These are phyloP conservation scores for Rachycentron canadum DNA, from an alignment of 2,797 vertebrate species.

Conservation along the genomic window DNA sequence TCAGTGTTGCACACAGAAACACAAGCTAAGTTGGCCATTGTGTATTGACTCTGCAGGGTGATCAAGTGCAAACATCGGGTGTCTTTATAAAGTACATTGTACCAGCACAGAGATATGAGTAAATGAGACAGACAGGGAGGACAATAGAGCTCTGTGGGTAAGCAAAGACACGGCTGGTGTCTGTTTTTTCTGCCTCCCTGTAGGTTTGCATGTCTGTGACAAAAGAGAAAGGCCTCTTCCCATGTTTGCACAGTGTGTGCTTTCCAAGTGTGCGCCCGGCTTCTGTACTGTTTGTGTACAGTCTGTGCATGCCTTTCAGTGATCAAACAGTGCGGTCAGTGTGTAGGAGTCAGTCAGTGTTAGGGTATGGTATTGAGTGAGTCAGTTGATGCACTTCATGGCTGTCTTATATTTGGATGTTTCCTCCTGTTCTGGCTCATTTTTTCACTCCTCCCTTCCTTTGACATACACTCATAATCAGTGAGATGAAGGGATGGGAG, in stretches of 20 bases:
- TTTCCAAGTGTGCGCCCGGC: slow-evolving; percentile 53
- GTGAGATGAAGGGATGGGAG: slow-evolving; percentile 65
- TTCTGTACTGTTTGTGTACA: slow-evolving; percentile 65
- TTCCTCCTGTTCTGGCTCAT: slow-evolving; percentile 46
- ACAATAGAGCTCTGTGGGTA: slow-evolving; percentile 52
- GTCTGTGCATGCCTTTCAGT: slow-evolving; percentile 57
- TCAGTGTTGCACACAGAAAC: slow-evolving; percentile 29
- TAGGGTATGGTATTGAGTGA: slow-evolving; percentile 38
- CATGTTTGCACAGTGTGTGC: slow-evolving; percentile 68
- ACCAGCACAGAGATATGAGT: slow-evolving; percentile 35
- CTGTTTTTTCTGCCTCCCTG: slow-evolving; percentile 65
- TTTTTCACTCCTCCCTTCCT: slow-evolving; percentile 56
- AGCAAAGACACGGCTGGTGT: slow-evolving; percentile 54
- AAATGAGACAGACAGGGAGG: slow-evolving; percentile 45
- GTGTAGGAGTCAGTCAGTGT: slow-evolving; percentile 53
- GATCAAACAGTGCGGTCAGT: slow-evolving; percentile 67
- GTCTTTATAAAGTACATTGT: slow-evolving; percentile 45
- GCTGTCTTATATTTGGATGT: slow-evolving; percentile 65
- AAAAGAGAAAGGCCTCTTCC: slow-evolving; percentile 72
- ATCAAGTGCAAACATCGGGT: slow-evolving; percentile 37
- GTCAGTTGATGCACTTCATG: slow-evolving; percentile 59
- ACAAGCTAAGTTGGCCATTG: slow-evolving; percentile 46
- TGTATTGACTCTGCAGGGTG: slow-evolving; percentile 37
- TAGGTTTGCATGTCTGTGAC: slow-evolving; percentile 72
- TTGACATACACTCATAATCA: slow-evolving; percentile 67